phyloP scores from a whole-genome alignment of 2,797 vertebrate species.

The Accipiter badius region DNA sequence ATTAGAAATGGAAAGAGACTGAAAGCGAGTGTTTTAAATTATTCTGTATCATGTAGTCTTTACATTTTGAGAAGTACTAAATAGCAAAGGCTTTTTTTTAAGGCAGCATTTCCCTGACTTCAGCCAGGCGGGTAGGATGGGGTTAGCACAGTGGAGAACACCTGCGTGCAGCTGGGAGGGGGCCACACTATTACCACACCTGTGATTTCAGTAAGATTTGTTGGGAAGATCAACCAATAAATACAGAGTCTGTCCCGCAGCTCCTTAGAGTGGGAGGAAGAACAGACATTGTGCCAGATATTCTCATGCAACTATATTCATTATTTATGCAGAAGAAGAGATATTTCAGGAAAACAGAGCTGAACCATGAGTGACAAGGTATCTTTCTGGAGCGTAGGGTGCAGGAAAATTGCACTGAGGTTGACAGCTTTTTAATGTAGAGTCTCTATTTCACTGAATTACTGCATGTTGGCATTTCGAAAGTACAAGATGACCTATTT shows the following conservation, averaged over 20 bases:
- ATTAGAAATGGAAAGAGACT: not conserved
- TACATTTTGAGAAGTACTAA: not conserved
- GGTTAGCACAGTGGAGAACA: not conserved
- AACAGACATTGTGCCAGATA: conserved; percentile 50
- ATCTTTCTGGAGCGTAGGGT: conserved; percentile 54
- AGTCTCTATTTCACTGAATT: conserved; percentile 71
- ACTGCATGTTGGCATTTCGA: conserved; percentile 68
- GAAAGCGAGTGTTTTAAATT: not conserved
- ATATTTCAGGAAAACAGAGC: conserved; percentile 72
- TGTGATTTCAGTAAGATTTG: conserved; percentile 51
- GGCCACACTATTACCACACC: not conserved
- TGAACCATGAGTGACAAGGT: conserved; percentile 74
- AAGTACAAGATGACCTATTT: conserved; percentile 78
- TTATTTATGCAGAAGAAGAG: conserved; percentile 74
- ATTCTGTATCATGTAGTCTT: not conserved
- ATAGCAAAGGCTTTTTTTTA: not conserved
- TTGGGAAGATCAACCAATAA: conserved; percentile 24
- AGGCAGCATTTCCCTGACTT: not conserved
- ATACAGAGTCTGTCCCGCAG: conserved; percentile 21
- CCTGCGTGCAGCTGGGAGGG: not conserved
- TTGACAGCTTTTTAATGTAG: conserved; percentile 75
- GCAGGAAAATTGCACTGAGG: conserved; percentile 66
- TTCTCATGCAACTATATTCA: conserved; percentile 65
- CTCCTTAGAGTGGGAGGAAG: conserved; percentile 44
- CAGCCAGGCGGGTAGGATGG: not conserved